Evolutionary conservation across 2,888 invertebrate species (phyloP).

Genomic region (Hypsopygia costalis): DNA sequence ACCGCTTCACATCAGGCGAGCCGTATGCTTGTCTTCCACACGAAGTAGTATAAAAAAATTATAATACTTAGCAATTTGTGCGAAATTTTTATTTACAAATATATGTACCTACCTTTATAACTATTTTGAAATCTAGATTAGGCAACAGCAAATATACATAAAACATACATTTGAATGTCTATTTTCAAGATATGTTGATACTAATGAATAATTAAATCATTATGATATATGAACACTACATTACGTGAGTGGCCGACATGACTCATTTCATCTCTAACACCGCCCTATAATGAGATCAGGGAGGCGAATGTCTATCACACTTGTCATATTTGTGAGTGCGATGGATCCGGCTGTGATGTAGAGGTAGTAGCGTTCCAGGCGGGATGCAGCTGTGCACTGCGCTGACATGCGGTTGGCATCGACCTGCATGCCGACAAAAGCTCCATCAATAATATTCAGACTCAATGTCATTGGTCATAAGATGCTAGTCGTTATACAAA

Average conservation of each 20-base stretch:
- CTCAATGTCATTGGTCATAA: slow-evolving; percentile 42
- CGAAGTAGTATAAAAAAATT: too few relatives aligned
- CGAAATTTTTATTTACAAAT: too few relatives aligned
- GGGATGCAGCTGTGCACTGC: slow-evolving; percentile 33
- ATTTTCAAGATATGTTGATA: not conserved
- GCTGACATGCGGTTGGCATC: slow-evolving; percentile 31
- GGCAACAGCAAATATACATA: too few relatives aligned
- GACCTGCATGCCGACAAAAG: slow-evolving; percentile 32
- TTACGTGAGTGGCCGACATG: slow-evolving; percentile 14
- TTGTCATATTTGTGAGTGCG: slow-evolving; percentile 25
- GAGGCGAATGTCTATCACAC: slow-evolving; percentile 22
- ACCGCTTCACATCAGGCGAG: too few relatives aligned
- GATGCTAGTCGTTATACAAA: slow-evolving; percentile 21
- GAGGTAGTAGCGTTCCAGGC: too few relatives aligned
- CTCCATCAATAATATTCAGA: slow-evolving; percentile 39
- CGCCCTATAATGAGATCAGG: slow-evolving; percentile 31
- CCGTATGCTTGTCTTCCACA: too few relatives aligned
- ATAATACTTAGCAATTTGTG: too few relatives aligned
- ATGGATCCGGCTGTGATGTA: too few relatives aligned
- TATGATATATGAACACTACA: slow-evolving; percentile 18
- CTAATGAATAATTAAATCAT: slow-evolving; percentile 27
- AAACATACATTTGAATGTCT: too few relatives aligned
- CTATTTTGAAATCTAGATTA: too few relatives aligned
- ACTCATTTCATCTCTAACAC: slow-evolving; percentile 17
- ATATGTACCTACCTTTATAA: too few relatives aligned